Base-by-base conservation (phyloP, 2,888 invertebrate species). In the Caenorhabditis japonica region DNA sequence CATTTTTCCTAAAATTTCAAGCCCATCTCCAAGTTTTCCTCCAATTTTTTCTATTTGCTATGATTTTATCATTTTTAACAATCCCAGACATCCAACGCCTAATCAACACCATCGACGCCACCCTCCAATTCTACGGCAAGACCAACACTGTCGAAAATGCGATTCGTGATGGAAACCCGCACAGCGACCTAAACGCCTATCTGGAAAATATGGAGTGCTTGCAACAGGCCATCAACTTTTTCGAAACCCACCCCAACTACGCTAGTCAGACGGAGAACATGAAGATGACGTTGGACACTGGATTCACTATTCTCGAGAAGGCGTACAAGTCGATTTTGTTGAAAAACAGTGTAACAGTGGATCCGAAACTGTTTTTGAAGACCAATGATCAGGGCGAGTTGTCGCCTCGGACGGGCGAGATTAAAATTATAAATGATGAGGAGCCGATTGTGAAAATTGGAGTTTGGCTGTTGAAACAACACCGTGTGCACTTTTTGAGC, bases 71-170 rank as follows among this genome's bases (percentile, higher is more conserved):
- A n/a, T 8, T 3, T 47, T 12, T 41, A 5, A 44, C 3, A 23
- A 8, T 44, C 4, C n/a, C 85, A 96, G 96, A 97, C 89, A 93
- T 97, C 89, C 95, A 97, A 84, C 92, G 92, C 79, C 94, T 95
- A 1, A 90, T 96, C 30, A 92, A 92, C 71, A 92, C 93, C 17
- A 89, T 99, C 80, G 97, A 97, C 86, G 93, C 93, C 88, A 97
- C 97, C 0, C 93, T 99, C 36, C 93, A 94, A 56, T 97, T 93
- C 88, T 99, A 97, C 88, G 94, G 95, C 90, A 94, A 96, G 30
- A 93, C 94, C 0, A 92, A 94, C 88, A 94, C 95, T 87, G 93
- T 95, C 4, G 95, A 94, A 56, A 82, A 77, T 44, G 81, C 79
- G 4, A 84, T 86, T 10, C 78, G 79, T 21, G 76, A 78, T 47